Percentiles rank a stretch among this genome's conserved stretches.
These are phyloP conservation scores for Arrhopalites spinosus DNA, from an alignment of 2,888 invertebrate species.

Conservation along the genomic window DNA sequence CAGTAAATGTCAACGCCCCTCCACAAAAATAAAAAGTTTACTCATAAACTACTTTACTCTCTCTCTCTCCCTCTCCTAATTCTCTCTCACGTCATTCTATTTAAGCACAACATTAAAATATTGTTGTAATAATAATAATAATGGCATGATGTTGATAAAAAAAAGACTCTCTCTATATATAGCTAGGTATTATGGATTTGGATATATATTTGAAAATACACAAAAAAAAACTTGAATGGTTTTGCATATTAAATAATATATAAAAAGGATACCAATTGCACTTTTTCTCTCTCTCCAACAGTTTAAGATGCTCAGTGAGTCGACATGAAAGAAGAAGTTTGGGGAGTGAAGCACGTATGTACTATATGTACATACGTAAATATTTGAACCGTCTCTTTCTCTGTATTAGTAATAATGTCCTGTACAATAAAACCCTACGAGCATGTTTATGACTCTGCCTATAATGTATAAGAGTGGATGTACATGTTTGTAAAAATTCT, in stretches of 20 bases:
- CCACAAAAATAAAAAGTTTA: slow-evolving; percentile 15
- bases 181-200: not conserved
- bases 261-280: not conserved
- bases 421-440: not conserved
- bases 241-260: not conserved
- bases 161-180: not conserved
- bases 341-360: slow-evolving; percentile 33
- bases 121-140: slow-evolving; percentile 9
- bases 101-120: not conserved
- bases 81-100: no score
- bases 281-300: slow-evolving; percentile 4
- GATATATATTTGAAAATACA: not conserved
- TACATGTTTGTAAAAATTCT: not conserved
- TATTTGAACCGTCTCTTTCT: not conserved
- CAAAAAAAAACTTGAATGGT: not conserved
- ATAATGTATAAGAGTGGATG: not conserved
- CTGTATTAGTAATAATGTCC: no score
- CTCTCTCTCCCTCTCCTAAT: no score
- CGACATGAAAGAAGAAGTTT: slow-evolving; percentile 26
- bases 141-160: not conserved
- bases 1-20: slow-evolving; percentile 35
- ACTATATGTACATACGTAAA: not conserved
- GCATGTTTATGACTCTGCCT: not conserved
- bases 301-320: slow-evolving; percentile 18
- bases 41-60: slow-evolving; percentile 19